Percentiles rank a stretch among this genome's conserved stretches.
phyloP scores from a whole-genome alignment of 2,888 invertebrate genomes.

The Polymixis lichenea region DNA sequence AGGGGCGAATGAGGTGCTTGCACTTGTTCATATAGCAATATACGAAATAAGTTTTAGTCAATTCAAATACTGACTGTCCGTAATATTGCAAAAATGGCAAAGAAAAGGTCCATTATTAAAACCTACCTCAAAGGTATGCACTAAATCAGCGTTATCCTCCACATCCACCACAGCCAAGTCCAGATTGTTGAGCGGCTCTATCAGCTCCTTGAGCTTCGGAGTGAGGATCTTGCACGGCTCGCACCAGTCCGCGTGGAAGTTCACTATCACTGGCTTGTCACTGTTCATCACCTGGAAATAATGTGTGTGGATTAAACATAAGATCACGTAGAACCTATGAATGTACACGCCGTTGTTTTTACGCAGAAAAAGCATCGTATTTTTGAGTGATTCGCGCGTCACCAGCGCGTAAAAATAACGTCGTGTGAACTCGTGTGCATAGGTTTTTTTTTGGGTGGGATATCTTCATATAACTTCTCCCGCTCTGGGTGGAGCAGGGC shows the following conservation, averaged over 20 bases:
- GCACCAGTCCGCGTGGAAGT: conserved; percentile 98
- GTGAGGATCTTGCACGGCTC: conserved; percentile 97
- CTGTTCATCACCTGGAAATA: conserved; percentile 93
- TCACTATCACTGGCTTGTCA: conserved; percentile 96
- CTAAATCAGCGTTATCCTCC: conserved; percentile 95
- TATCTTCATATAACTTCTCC: too few relatives aligned
- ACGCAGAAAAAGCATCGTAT: too few relatives aligned
- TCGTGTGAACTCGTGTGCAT: background rate
- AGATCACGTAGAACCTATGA: background rate
- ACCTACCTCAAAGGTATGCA: conserved; percentile 92
- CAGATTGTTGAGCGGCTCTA: conserved; percentile 93
- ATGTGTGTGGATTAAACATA: background rate
- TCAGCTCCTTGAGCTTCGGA: conserved; percentile 94
- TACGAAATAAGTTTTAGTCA: too few relatives aligned
- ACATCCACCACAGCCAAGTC: conserved; percentile 96
- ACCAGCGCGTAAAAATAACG: background rate
- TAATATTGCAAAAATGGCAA: too few relatives aligned
- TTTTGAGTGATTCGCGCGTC: background rate
- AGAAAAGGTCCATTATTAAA: background rate
- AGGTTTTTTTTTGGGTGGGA: too few relatives aligned
- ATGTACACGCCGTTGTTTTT: background rate
- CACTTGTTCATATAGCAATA: too few relatives aligned
- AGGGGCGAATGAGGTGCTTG: too few relatives aligned
- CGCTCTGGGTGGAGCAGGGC: too few relatives aligned
- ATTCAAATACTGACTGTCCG: too few relatives aligned